Evolutionary conservation across 2,797 vertebrate species (phyloP).

Genomic region (Protonibea diacanthus): DNA sequence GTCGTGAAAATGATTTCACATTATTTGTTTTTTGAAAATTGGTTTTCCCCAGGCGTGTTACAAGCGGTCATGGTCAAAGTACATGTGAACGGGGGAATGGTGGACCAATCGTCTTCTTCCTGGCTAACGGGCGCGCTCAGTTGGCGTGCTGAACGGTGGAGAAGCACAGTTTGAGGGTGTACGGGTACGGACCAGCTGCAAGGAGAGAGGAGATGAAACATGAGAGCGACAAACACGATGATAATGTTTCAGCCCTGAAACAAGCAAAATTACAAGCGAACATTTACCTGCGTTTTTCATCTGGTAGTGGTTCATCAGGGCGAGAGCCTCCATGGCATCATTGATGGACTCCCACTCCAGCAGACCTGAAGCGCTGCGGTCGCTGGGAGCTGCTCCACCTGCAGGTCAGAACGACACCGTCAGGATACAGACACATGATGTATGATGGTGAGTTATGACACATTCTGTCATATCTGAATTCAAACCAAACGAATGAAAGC

Average conservation of each 20-base stretch:
- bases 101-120: slow-evolving; percentile 24
- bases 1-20: slow-evolving; percentile 17
- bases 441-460: neutral
- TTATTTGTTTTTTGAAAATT: slow-evolving; percentile 15
- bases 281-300: slow-evolving; percentile 96
- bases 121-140: slow-evolving; percentile 70
- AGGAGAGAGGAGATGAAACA: neutral
- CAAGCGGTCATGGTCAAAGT: slow-evolving; percentile 51
- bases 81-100: slow-evolving; percentile 51
- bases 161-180: slow-evolving; percentile 96
- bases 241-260: too few relatives aligned
- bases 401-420: neutral
- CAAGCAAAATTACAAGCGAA: too few relatives aligned
- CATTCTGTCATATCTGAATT: too few relatives aligned
- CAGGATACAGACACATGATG: neutral
- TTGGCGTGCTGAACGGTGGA: slow-evolving; percentile 94
- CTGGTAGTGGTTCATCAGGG: slow-evolving; percentile 95
- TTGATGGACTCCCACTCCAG: slow-evolving; percentile 96
- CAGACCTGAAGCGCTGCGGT: slow-evolving; percentile 93
- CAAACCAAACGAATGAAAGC: neutral
- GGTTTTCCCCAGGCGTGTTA: slow-evolving; percentile 10
- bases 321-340: slow-evolving; percentile 93
- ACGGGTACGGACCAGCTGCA: slow-evolving; percentile 92
- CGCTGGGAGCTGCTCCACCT: slow-evolving; percentile 86
- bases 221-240: too few relatives aligned